Base-by-base conservation (phyloP, 2,113 vertebrate species). In the Hipposideros armiger region DNA sequence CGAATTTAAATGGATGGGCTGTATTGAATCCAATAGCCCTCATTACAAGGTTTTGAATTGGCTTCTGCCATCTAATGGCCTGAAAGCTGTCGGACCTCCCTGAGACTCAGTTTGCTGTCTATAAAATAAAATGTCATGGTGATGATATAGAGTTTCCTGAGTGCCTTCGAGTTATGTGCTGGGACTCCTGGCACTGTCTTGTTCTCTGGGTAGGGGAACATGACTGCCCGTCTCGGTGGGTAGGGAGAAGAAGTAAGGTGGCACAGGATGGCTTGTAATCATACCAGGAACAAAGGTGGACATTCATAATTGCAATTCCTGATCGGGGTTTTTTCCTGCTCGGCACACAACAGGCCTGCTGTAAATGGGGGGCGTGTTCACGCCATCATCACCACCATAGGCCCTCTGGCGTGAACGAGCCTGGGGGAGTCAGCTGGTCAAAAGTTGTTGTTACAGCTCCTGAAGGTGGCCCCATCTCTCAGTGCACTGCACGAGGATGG, bases 331-430 rank as follows among this genome's bases (percentile, higher is more conserved):
- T 58, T 17, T 10, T 20, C 36, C 47, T 50, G 32, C 17, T 32
- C 0, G 0, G 19, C 45, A 32, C 67, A 3, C n/a, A 36, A 28
- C 7, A 10, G 70, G 17, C 24, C 17, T 16, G n/a, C 72, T 7
- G 1, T n/a, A 40, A 76, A 30, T 1, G 1, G 22, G 22, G 52
- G 67, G 20, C 7, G 0, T n/a, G 32, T 42, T 45, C 19, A 3
- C 56, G 7, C 28, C 20, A 20, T 64, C 45, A 15, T 26, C 5
- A 2, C 40, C 10, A 11, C 47, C 0, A 0, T 7, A 1, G 4
- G 40, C 60, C 11, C 4, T 74, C 20, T 24, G 26, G 47, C 2
- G 4, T 7, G 42, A 40, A 24, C 9, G 2, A 52, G 45, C 9
- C 45, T 4, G 47, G 24, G 54, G 62, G 40, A 10, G 30, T 14